phyloP scores from a whole-genome alignment of 1,140 invertebrate genomes.

The Drosophila pectinifera region DNA sequence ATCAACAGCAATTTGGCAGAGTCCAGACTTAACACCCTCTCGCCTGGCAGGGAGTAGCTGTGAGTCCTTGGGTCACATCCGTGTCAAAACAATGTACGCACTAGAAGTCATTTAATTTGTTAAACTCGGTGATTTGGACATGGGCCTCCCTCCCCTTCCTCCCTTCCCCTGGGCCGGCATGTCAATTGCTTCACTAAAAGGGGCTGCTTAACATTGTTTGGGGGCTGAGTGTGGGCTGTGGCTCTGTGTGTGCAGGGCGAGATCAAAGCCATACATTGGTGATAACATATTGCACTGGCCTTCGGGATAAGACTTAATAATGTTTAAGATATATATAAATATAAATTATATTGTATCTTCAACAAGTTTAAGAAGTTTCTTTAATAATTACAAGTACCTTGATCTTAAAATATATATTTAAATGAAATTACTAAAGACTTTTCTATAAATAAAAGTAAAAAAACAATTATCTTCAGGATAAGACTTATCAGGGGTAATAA shows the following conservation, averaged over 20 bases:
- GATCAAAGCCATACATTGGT: constrained; percentile 20
- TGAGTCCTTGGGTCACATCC: constrained; percentile 56
- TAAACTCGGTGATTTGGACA: constrained; percentile 82
- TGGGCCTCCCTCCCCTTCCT: too few relatives aligned
- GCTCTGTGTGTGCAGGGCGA: not conserved
- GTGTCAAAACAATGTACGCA: constrained; percentile 84
- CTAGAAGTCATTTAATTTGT: constrained; percentile 85
- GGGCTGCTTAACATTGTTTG: constrained; percentile 4
- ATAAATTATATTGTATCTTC: too few relatives aligned
- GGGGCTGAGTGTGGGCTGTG: too few relatives aligned
- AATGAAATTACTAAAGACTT: too few relatives aligned
- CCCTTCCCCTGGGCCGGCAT: too few relatives aligned
- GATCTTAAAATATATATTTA: too few relatives aligned
- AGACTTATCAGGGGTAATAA: too few relatives aligned
- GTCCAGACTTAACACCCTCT: constrained; percentile 56
- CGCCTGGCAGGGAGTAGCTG: not conserved
- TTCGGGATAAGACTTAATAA: too few relatives aligned
- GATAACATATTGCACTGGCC: constrained; percentile 38
- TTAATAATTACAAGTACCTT: too few relatives aligned
- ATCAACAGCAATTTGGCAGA: constrained; percentile 83
- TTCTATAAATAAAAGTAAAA: too few relatives aligned
- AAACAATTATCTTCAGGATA: constrained; percentile 3
- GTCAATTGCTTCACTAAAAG: constrained; percentile 40
- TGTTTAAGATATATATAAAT: too few relatives aligned
- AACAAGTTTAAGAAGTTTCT: too few relatives aligned